Evolutionary conservation across 2,888 invertebrate genomes (phyloP).

Genomic region (Eretmocerus hayati): DNA sequence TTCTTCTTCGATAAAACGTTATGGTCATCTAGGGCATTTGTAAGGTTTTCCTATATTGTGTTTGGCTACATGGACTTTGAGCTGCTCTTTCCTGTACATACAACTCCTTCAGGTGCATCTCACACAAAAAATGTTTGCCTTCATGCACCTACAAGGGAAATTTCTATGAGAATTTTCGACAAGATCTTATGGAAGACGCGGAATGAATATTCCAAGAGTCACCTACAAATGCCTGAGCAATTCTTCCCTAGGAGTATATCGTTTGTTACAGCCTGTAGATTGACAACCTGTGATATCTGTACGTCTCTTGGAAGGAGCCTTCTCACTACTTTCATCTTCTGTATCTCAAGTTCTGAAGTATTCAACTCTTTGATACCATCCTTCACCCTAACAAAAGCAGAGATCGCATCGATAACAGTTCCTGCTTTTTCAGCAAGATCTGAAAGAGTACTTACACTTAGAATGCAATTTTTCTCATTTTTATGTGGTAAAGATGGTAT

Average conservation of each 20-base stretch:
- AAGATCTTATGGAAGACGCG: no score
- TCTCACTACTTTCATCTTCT: constrained; percentile 35
- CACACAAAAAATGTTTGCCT: constrained; percentile 44
- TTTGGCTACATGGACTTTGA: constrained; percentile 44
- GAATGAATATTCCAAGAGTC: no score
- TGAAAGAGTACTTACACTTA: no score
- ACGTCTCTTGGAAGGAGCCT: constrained; percentile 37
- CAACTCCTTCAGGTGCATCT: constrained; percentile 45
- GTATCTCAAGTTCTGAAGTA: no score
- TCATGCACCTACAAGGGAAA: constrained; percentile 39
- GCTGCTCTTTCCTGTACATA: constrained; percentile 42
- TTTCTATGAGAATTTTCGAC: no score
- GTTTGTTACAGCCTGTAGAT: constrained; percentile 44
- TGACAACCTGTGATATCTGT: constrained; percentile 44
- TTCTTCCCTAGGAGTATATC: constrained; percentile 42
- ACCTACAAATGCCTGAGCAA: constrained; percentile 39
- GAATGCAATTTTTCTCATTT: no score
- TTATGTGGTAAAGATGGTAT: no score
- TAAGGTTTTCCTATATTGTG: constrained; percentile 45
- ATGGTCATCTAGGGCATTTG: constrained; percentile 42
- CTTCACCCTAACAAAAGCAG: no score
- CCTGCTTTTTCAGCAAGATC: no score
- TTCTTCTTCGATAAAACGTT: constrained; percentile 44
- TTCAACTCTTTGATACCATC: no score
- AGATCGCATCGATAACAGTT: no score